Conservation (phyloP, 2,113 vertebrate genomes). For the Cranoglanis bouderius region DNA sequence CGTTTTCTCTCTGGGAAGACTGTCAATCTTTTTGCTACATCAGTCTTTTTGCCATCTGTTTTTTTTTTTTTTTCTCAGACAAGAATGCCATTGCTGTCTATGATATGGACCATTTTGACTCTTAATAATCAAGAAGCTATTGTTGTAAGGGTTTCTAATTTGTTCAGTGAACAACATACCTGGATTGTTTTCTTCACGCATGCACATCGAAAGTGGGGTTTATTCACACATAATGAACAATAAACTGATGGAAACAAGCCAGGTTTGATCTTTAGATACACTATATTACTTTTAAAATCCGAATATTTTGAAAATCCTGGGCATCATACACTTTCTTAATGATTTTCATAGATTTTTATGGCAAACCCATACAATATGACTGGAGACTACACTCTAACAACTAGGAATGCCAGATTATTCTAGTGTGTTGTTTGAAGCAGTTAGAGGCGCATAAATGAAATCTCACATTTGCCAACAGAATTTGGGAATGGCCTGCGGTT, state of each 20-base stretch:
- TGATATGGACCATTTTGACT: not conserved
- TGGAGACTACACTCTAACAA: not conserved
- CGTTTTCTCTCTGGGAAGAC: conserved; percentile 10
- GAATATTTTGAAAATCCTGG: not conserved
- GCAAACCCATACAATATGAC: not conserved
- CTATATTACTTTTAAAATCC: not conserved
- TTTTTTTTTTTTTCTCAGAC: not conserved
- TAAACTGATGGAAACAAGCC: not conserved
- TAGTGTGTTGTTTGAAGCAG: not conserved
- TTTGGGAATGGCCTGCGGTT: not conserved
- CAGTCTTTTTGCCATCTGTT: conserved; percentile 36
- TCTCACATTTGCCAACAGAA: too few species aligned
- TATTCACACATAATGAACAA: not conserved
- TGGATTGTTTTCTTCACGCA: not conserved
- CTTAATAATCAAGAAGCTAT: not conserved
- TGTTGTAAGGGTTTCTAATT: not conserved
- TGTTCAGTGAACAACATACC: not conserved
- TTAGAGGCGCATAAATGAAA: too few species aligned
- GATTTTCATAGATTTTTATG: not conserved
- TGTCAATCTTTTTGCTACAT: conserved; percentile 33
- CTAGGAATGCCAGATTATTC: not conserved
- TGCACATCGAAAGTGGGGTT: not conserved
- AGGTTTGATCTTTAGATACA: not conserved
- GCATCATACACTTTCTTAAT: not conserved
- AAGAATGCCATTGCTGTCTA: not conserved